Evolutionary conservation across 1,140 invertebrate species (phyloP).

Genomic region (Coenobita brevimanus): DNA sequence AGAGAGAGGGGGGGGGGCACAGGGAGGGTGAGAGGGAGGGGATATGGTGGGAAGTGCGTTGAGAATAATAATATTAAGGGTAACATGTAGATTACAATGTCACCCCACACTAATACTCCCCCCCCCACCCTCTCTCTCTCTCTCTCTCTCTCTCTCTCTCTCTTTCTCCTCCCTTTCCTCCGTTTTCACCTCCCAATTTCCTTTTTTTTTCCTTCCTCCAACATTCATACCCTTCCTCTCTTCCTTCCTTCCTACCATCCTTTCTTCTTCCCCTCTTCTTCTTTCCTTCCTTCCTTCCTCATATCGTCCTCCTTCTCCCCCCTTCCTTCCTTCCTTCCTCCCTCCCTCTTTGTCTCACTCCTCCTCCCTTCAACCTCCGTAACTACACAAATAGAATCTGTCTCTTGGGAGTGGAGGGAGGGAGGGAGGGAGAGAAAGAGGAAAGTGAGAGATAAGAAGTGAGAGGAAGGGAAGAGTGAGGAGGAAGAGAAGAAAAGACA

Average conservation of each 20-base stretch:
- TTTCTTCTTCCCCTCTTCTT: too few relatives aligned
- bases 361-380: background rate
- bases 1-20: too few relatives aligned
- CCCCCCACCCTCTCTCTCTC: background rate
- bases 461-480: background rate
- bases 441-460: background rate
- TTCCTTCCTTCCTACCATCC: too few relatives aligned
- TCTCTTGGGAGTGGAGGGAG: background rate
- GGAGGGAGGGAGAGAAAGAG: background rate
- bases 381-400: too few relatives aligned
- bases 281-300: background rate
- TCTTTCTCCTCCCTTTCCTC: background rate
- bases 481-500: background rate
- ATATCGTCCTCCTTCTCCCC: background rate
- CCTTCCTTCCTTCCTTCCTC: too few relatives aligned
- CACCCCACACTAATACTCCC: too few relatives aligned
- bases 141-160: constrained; percentile 5
- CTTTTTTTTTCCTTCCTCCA: background rate
- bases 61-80: too few relatives aligned
- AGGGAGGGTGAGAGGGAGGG: too few relatives aligned
- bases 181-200: background rate
- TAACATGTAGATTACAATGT: too few relatives aligned
- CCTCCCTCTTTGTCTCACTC: background rate
- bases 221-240: background rate
- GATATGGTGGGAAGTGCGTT: too few relatives aligned